These are phyloP conservation scores for Conus canariensis DNA, from an alignment of 2,888 invertebrate species.

Conservation along the genomic window DNA sequence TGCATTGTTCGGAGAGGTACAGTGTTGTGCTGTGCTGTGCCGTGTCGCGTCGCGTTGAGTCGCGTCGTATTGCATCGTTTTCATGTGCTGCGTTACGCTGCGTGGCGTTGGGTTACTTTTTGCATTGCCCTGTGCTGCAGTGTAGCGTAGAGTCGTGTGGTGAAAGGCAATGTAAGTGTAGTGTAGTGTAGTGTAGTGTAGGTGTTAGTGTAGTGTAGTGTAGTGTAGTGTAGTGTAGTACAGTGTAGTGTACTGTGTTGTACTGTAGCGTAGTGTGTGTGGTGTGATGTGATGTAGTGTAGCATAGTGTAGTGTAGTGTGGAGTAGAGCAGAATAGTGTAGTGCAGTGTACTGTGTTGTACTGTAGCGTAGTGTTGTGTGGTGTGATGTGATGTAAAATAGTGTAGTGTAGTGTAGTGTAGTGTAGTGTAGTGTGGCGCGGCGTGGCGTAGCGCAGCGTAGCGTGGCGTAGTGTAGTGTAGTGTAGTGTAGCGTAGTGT, in stretches of 20 bases:
- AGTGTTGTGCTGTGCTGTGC: no score
- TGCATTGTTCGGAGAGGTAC: no score
- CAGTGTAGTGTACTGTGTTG: not conserved
- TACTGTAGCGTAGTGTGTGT: not conserved
- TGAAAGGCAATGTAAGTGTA: not conserved
- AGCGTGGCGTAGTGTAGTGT: not conserved
- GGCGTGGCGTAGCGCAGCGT: not conserved
- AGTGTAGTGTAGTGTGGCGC: not conserved
- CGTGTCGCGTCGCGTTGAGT: no score
- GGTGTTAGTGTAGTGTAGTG: not conserved
- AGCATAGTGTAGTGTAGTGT: not conserved
- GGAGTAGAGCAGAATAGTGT: not conserved
- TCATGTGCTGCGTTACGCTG: not conserved
- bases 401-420: not conserved
- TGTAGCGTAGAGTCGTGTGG: not conserved
- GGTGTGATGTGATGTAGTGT: not conserved
- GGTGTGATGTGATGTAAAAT: not conserved
- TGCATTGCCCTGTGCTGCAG: not conserved
- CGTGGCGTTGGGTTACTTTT: not conserved
- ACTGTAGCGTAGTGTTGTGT: not conserved
- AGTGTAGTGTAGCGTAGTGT: not conserved
- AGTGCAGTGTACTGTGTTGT: not conserved
- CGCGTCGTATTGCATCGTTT: no score
- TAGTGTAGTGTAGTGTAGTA: not conserved
- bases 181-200: not conserved